Evolutionary conservation across 2,888 invertebrate genomes (phyloP).

Genomic region (Tachina fera): DNA sequence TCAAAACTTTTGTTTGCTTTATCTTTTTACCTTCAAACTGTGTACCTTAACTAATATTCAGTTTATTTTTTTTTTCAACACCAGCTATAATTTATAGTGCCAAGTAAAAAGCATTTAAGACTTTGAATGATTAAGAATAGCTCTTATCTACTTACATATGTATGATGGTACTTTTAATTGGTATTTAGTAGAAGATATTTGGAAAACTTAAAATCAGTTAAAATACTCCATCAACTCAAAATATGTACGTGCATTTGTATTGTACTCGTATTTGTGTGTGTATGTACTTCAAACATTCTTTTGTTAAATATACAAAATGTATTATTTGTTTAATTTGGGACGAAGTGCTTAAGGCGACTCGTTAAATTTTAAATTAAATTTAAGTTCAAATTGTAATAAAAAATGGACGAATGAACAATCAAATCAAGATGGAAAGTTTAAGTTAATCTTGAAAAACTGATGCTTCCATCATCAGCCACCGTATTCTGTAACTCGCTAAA

Average conservation of each 20-base stretch:
- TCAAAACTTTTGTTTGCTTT: slow-evolving; percentile 45
- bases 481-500: too few relatives aligned
- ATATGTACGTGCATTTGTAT: too few relatives aligned
- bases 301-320: neutral
- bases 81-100: slow-evolving; percentile 5
- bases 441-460: too few relatives aligned
- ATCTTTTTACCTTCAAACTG: slow-evolving; percentile 36
- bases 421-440: too few relatives aligned
- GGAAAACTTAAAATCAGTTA: too few relatives aligned
- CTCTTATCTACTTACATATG: neutral
- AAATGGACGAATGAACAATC: neutral
- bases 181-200: neutral
- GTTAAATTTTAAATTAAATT: neutral
- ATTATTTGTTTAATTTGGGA: neutral
- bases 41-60: slow-evolving; percentile 3
- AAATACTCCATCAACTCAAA: too few relatives aligned
- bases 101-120: slow-evolving; percentile 49
- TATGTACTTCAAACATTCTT: too few relatives aligned
- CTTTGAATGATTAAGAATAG: slow-evolving; percentile 10
- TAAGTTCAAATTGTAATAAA: neutral
- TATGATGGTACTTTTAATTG: neutral
- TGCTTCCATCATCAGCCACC: too few relatives aligned
- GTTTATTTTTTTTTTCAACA: slow-evolving; percentile 19
- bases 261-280: too few relatives aligned
- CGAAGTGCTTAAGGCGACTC: neutral